These are phyloP conservation scores for Spilosoma lubricipeda DNA, from an alignment of 2,888 invertebrate genomes.

Conservation along the genomic window DNA sequence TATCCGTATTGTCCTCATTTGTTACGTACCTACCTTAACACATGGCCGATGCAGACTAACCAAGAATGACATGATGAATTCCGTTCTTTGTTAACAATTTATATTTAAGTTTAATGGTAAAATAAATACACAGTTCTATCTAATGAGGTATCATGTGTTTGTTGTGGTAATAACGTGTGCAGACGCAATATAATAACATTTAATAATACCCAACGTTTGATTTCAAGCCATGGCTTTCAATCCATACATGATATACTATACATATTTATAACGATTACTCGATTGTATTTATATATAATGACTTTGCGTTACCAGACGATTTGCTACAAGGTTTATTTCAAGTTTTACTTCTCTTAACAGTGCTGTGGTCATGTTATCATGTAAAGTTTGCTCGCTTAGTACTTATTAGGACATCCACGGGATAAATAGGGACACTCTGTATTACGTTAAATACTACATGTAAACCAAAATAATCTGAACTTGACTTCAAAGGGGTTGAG, in stretches of 20 bases:
- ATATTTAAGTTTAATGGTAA: background rate
- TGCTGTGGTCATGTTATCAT: too few relatives aligned
- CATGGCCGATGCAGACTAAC: slow-evolving; percentile 31
- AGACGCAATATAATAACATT: background rate
- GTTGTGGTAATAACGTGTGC: background rate
- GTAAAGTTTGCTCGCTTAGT: too few relatives aligned
- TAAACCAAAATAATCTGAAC: too few relatives aligned
- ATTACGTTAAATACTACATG: too few relatives aligned
- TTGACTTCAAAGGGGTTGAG: too few relatives aligned
- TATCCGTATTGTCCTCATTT: slow-evolving; percentile 71
- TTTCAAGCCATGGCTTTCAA: background rate
- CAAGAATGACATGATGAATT: slow-evolving; percentile 5
- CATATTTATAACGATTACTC: background rate
- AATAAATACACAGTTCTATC: background rate
- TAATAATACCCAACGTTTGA: background rate
- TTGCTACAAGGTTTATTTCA: too few relatives aligned
- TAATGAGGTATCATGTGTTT: background rate
- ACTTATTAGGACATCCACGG: too few relatives aligned
- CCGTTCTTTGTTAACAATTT: background rate
- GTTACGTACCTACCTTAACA: slow-evolving; percentile 33
- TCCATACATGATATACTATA: background rate
- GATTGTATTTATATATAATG: background rate
- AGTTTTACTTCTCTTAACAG: too few relatives aligned
- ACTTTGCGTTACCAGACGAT: too few relatives aligned
- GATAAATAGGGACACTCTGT: too few relatives aligned